Conservation (phyloP, 2,888 invertebrate species). For the Philhelius pedissequus region DNA sequence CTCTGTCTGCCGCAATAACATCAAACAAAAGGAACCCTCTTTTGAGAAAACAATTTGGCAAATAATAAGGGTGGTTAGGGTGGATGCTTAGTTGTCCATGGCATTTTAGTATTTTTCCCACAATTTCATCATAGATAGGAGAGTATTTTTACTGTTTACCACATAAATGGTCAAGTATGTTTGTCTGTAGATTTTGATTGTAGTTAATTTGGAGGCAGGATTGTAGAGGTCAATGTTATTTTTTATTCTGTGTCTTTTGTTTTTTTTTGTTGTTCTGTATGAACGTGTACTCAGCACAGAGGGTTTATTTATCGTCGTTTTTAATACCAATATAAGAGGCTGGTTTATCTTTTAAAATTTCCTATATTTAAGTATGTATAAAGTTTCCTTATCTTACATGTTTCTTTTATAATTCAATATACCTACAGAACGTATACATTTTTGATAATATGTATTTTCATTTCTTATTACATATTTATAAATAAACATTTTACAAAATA, state of each 20-base stretch:
- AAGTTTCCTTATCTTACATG: conserved; percentile 11
- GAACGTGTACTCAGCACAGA: background rate
- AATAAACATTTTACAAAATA: background rate
- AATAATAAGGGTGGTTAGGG: conserved; percentile 60
- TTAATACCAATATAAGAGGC: conserved; percentile 15
- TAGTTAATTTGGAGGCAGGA: conserved; percentile 53
- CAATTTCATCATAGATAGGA: conserved; percentile 51
- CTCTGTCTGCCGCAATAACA: conserved; percentile 41
- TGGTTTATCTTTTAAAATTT: conserved; percentile 24
- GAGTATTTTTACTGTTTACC: conserved; percentile 49
- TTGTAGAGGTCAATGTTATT: conserved; percentile 49
- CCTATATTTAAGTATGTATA: background rate
- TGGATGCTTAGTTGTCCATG: conserved; percentile 42
- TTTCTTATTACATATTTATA: background rate
- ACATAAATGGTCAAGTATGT: conserved; percentile 58
- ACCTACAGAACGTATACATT: background rate
- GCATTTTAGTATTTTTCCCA: conserved; percentile 52
- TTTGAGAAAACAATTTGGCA: conserved; percentile 58
- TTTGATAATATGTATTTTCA: background rate
- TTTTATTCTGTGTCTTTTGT: background rate
- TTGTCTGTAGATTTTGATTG: conserved; percentile 52
- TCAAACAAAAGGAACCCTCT: conserved; percentile 55
- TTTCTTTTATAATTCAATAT: conserved; percentile 7
- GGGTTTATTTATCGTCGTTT: conserved; percentile 8
- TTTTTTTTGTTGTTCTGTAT: background rate